Percentiles rank a stretch among this genome's conserved stretches.
Conservation (phyloP, 2,797 vertebrate genomes). For the Prunella strophiata region DNA sequence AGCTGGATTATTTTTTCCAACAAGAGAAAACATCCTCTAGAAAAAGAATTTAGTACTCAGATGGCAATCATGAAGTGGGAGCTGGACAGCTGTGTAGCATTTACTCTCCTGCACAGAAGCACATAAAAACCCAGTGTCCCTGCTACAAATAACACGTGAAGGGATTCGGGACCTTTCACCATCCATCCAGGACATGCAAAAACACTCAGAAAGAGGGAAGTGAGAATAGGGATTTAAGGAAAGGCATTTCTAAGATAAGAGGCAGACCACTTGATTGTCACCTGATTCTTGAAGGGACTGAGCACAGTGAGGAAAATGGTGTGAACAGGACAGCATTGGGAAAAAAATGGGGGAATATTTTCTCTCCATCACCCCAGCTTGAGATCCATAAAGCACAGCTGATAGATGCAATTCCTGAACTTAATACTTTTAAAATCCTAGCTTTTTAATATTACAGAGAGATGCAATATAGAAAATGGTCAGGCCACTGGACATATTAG, state of each 20-base stretch:
- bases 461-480: background rate
- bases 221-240: background rate
- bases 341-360: background rate
- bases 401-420: background rate
- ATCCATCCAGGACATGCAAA: fast-evolving
- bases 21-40: conserved; percentile 12
- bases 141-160: background rate
- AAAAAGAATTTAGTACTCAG: background rate
- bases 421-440: background rate
- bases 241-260: background rate
- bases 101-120: background rate
- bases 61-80: background rate
- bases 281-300: background rate
- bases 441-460: background rate
- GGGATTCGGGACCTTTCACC: background rate
- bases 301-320: background rate
- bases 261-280: background rate
- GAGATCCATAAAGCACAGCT: background rate
- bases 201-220: background rate
- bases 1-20: conserved; percentile 18
- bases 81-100: background rate
- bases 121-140: background rate
- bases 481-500: background rate
- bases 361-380: background rate
- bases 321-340: background rate